Base-by-base conservation (phyloP, 2,113 vertebrate genomes). In the Brienomyrus longianalis region DNA sequence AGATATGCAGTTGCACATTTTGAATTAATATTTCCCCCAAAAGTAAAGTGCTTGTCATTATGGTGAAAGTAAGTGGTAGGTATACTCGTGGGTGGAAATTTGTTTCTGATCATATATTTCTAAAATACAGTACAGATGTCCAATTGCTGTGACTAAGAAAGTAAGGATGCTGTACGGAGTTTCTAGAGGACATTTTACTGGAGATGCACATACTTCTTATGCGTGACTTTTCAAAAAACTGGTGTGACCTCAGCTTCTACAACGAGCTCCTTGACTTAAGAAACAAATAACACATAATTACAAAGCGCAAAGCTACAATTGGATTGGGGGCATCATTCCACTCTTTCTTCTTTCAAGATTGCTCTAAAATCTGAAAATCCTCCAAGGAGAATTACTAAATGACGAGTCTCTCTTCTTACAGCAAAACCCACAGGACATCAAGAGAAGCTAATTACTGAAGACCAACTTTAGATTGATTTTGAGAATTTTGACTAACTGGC, bases 71-170 rank as follows among this genome's bases (percentile, higher is more conserved):
- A 62, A 52, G 52, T 13, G 52, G 23, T 23, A 47, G 7, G 89
- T 94, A 88, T 83, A 87, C 91, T 87, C 88, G 92, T 7, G 59
- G 89, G 91, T 91, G 95, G 93, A 95, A 95, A 94, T 56, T 92
- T 91, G 93, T 93, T 95, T 93, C 89, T 54, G 91, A 94, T 93
- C 54, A 86, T 77, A 7, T 13, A 66, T 93, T 92, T 94, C 94
- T 95, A 95, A 95, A 95, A 95, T 93, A 93, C 86, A 90, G 89
- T 91, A 93, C 89, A 93, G 93, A 94, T 92, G 92, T 88, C 43
- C 8, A 89, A 50, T 91, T 87, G 39, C 74, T 89, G 31, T 8
- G 17, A 48, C 74, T 39, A 27, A 77, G 39, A 31, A 45, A 59
- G 88, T 21, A 2, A 21, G 86, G 35, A 39, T 1, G 35, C 27